phyloP scores from a whole-genome alignment of 2,888 invertebrate genomes.

The Eupithecia pulchellata region DNA sequence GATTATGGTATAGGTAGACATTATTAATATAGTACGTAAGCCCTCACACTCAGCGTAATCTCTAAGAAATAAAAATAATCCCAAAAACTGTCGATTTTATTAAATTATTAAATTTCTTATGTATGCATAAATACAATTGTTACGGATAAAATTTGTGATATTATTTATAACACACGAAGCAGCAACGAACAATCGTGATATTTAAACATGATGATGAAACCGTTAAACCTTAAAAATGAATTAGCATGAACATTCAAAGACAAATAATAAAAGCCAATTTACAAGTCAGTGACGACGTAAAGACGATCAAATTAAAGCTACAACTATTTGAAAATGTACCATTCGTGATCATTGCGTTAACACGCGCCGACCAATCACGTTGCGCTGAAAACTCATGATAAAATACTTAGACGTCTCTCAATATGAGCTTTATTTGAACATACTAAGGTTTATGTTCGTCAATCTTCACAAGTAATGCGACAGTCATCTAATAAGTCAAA shows the following conservation, averaged over 20 bases:
- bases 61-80: too few relatives aligned
- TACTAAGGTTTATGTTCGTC: slow-evolving; percentile 61
- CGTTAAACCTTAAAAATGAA: slow-evolving; percentile 80
- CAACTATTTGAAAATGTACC: slow-evolving; percentile 80
- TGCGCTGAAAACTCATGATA: slow-evolving; percentile 63
- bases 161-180: slow-evolving; percentile 53
- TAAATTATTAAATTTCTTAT: too few relatives aligned
- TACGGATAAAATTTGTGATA: slow-evolving; percentile 30
- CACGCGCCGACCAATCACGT: slow-evolving; percentile 71
- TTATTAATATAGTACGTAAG: too few relatives aligned
- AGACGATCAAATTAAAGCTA: slow-evolving; percentile 77
- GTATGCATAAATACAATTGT: too few relatives aligned
- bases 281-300: slow-evolving; percentile 73
- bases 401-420: slow-evolving; percentile 41
- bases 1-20: not conserved
- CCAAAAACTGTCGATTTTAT: too few relatives aligned
- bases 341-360: slow-evolving; percentile 79
- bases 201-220: slow-evolving; percentile 79
- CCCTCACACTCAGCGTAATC: too few relatives aligned
- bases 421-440: slow-evolving; percentile 57
- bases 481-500: slow-evolving; percentile 70
- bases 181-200: slow-evolving; percentile 65
- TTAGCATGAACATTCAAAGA: slow-evolving; percentile 75
- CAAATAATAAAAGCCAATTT: slow-evolving; percentile 80
- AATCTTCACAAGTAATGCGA: slow-evolving; percentile 52